Evolutionary conservation across 2,888 invertebrate species (phyloP).

Genomic region (Autographa pulchrina): DNA sequence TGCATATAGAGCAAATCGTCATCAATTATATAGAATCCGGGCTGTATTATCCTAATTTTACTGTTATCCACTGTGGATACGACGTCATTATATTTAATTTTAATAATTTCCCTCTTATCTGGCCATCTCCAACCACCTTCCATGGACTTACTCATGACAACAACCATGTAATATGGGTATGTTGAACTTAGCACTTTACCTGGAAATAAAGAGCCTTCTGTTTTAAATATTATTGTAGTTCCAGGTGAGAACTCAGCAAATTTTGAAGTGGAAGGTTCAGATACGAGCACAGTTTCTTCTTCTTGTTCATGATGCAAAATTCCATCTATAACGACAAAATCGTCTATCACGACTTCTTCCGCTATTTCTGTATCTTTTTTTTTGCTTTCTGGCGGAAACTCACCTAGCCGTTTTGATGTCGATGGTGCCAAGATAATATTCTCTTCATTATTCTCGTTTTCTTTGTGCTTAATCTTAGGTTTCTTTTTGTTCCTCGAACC

Average conservation of each 20-base stretch:
- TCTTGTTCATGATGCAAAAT: constrained; percentile 10
- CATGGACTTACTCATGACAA: constrained; percentile 17
- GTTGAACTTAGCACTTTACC: constrained; percentile 22
- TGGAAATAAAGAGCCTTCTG: constrained; percentile 30
- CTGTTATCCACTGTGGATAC: constrained; percentile 19
- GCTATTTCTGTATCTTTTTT: background rate
- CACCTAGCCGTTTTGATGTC: background rate
- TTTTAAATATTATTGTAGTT: constrained; percentile 29
- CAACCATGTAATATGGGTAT: constrained; percentile 19
- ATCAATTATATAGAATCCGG: too few species aligned
- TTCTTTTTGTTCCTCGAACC: constrained; percentile 31
- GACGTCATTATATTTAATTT: constrained; percentile 27
- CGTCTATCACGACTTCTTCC: constrained; percentile 9
- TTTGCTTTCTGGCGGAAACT: background rate
- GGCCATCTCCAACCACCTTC: constrained; percentile 27
- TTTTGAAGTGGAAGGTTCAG: constrained; percentile 2
- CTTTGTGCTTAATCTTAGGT: constrained; percentile 13
- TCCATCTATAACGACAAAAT: constrained; percentile 11
- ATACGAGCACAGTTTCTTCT: background rate
- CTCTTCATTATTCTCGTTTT: constrained; percentile 8
- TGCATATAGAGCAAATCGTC: too few species aligned
- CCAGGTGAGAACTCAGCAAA: constrained; percentile 9
- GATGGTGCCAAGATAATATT: background rate
- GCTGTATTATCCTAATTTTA: too few species aligned
- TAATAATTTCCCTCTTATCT: constrained; percentile 23